These are phyloP conservation scores for Eupithecia subfuscata DNA, from an alignment of 2,888 invertebrate species.

Conservation along the genomic window DNA sequence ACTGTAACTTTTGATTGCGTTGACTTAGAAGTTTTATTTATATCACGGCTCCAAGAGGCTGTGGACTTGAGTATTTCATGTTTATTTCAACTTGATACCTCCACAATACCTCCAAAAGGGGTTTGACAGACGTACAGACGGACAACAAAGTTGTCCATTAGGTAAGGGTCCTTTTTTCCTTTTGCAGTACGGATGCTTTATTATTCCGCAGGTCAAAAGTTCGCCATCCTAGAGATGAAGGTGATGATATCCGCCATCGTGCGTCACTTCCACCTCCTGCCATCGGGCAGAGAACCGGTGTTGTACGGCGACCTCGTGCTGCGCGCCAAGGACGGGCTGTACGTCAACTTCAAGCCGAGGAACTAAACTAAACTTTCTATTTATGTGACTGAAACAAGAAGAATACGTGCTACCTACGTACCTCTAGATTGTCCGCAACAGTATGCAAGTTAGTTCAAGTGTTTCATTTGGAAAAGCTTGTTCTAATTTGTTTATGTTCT, in stretches of 20 bases:
- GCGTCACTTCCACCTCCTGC: conserved; percentile 64
- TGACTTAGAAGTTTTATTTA: no score
- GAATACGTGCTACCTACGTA: no score
- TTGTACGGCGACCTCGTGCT: conserved; percentile 72
- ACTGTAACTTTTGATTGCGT: no score
- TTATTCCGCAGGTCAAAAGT: conserved; percentile 50
- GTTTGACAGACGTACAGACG: no score
- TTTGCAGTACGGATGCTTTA: not conserved
- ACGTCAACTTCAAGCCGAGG: conserved; percentile 5
- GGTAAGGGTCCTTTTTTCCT: no score
- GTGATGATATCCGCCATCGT: conserved; percentile 73
- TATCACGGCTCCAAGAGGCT: no score
- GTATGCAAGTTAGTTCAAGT: no score
- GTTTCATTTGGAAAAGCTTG: not conserved
- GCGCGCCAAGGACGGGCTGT: conserved; percentile 42
- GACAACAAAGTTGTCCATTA: no score
- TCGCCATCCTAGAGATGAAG: conserved; percentile 76
- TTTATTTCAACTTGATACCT: no score
- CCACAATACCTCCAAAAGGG: no score
- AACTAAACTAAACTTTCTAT: not conserved
- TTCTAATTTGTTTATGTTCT: not conserved
- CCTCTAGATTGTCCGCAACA: no score
- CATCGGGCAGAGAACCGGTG: conserved; percentile 62
- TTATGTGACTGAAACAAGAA: not conserved
- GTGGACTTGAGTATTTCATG: no score